Percentiles rank a stretch among this genome's conserved stretches.
phyloP scores from a whole-genome alignment of 2,797 vertebrate species.

The Darevskia mixta region DNA sequence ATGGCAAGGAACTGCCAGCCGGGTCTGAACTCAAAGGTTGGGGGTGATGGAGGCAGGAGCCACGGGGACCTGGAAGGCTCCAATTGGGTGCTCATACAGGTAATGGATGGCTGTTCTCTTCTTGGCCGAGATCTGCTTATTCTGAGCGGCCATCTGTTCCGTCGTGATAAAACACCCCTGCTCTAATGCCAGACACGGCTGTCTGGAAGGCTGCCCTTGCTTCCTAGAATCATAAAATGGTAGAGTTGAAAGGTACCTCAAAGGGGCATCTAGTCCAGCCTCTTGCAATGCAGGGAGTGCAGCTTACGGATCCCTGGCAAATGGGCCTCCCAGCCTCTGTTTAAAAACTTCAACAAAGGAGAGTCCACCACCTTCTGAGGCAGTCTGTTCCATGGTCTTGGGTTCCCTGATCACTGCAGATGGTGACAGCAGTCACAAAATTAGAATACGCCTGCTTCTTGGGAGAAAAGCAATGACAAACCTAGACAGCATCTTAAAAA shows the following conservation, averaged over 20 bases:
- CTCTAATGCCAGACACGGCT: not conserved
- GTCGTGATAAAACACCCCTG: not conserved
- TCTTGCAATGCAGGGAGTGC: not conserved
- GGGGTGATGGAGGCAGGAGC: fast-evolving
- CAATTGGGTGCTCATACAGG: fast-evolving
- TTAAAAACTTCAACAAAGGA: too few species aligned
- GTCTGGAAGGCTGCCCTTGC: not conserved
- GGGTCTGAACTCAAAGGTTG: fast-evolving
- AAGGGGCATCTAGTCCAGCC: too few species aligned
- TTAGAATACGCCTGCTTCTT: too few species aligned
- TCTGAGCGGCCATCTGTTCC: not conserved
- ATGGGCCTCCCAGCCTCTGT: not conserved
- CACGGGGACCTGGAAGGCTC: fast-evolving
- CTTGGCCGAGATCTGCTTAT: fast-evolving
- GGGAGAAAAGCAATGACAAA: too few species aligned
- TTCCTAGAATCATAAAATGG: too few species aligned
- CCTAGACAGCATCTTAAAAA: too few species aligned
- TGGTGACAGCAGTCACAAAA: too few species aligned
- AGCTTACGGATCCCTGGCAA: too few species aligned
- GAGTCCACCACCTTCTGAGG: too few species aligned
- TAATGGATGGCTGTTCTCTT: fast-evolving
- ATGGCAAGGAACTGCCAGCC: fast-evolving
- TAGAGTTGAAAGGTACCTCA: too few species aligned
- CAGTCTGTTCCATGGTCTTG: too few species aligned
- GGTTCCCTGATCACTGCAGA: too few species aligned